These are phyloP conservation scores for Heterohyrax brucei DNA, from an alignment of 2,797 vertebrate species.

Conservation along the genomic window DNA sequence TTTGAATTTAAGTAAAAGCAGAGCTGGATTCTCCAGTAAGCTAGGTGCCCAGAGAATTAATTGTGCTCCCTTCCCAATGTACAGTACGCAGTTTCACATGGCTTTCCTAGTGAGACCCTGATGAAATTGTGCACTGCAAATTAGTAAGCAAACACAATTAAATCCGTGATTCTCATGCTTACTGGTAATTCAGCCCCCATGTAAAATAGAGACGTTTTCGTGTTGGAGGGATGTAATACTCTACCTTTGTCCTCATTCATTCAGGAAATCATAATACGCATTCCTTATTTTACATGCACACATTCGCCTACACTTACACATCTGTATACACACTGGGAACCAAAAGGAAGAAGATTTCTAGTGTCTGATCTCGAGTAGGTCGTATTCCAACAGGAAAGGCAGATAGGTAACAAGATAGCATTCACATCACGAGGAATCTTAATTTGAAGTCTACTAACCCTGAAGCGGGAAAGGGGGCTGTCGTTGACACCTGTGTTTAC, in stretches of 20 bases:
- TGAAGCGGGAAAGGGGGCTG: neutral
- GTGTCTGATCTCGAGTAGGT: neutral
- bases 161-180: no score
- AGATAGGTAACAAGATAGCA: slow-evolving; percentile 32
- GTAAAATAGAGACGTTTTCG: neutral
- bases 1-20: slow-evolving; percentile 3
- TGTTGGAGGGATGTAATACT: neutral
- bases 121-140: no score
- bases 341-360: neutral
- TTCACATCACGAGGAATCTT: neutral
- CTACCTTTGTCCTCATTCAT: neutral
- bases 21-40: no score
- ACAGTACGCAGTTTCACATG: no score
- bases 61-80: no score
- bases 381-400: neutral
- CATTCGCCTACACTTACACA: neutral
- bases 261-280: neutral
- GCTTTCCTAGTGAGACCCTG: no score
- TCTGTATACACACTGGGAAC: neutral
- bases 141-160: no score
- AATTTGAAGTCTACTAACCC: slow-evolving; percentile 54
- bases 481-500: neutral
- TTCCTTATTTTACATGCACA: neutral
- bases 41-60: neutral
- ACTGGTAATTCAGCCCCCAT: neutral